Percentiles rank a stretch among this genome's conserved stretches.
Evolutionary conservation across 1,140 invertebrate genomes (phyloP).

Genomic region (Papilio dardanus): DNA sequence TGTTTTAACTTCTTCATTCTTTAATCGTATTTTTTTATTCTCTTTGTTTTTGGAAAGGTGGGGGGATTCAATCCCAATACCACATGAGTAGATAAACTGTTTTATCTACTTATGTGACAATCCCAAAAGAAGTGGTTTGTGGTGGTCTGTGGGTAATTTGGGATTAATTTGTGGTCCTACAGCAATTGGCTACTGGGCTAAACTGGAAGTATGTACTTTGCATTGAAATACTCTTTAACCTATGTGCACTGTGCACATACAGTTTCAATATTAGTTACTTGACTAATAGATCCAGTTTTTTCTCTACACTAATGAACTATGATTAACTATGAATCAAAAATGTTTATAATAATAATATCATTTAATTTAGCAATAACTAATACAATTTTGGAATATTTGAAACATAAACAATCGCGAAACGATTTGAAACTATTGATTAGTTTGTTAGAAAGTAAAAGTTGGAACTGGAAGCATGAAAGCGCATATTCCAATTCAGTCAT

Average conservation of each 20-base stretch:
- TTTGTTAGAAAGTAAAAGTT: conserved; percentile 13
- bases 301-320: too few species aligned
- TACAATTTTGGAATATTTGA: not conserved
- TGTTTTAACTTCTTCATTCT: conserved; percentile 5
- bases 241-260: not conserved
- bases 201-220: conserved; percentile 11
- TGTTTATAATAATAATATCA: too few species aligned
- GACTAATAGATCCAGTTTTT: not conserved
- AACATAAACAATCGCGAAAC: not conserved
- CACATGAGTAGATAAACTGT: not conserved
- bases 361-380: not conserved
- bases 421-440: not conserved
- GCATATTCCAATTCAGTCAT: not conserved
- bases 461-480: not conserved
- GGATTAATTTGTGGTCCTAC: not conserved
- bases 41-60: not conserved
- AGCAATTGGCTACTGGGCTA: conserved; percentile 3
- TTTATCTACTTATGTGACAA: too few species aligned
- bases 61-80: too few species aligned
- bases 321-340: not conserved
- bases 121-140: conserved; percentile 15
- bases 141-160: not conserved
- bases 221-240: not conserved
- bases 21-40: not conserved
- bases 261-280: not conserved